Evolutionary conservation across 2,797 vertebrate genomes (phyloP).

Genomic region (Acipenser transmontanus): DNA sequence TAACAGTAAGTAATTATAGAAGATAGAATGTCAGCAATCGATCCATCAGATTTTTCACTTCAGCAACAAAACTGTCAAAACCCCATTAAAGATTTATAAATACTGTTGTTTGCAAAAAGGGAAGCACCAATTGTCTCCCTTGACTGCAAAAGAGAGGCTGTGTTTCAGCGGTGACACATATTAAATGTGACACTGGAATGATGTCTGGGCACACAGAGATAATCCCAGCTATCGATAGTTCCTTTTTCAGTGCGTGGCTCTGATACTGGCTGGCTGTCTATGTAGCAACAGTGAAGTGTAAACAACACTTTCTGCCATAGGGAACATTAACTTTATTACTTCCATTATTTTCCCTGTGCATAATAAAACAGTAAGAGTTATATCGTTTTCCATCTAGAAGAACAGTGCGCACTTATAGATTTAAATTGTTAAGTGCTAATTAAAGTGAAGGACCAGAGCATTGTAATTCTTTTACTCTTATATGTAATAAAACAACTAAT

Average conservation of each 20-base stretch:
- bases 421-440: constrained; percentile 22
- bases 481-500: constrained; percentile 3
- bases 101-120: constrained; percentile 32
- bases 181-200: constrained; percentile 40
- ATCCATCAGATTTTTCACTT: constrained; percentile 36
- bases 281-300: constrained; percentile 23
- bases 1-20: constrained; percentile 54
- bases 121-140: constrained; percentile 32
- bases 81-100: constrained; percentile 43
- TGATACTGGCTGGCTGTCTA: constrained; percentile 13
- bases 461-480: constrained; percentile 14
- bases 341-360: constrained; percentile 14
- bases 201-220: constrained; percentile 35
- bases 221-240: constrained; percentile 22
- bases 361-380: constrained; percentile 19
- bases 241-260: constrained; percentile 1
- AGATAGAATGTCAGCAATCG: constrained; percentile 47
- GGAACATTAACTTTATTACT: constrained; percentile 25
- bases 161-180: constrained; percentile 34
- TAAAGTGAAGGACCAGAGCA: constrained; percentile 16
- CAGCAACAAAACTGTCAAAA: constrained; percentile 52
- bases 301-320: constrained; percentile 22
- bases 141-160: constrained; percentile 27
- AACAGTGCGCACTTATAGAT: constrained; percentile 18
- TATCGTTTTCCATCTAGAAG: constrained; percentile 19